Evolutionary conservation across 2,797 vertebrate species (phyloP).

Genomic region (Macropus fuliginosus): DNA sequence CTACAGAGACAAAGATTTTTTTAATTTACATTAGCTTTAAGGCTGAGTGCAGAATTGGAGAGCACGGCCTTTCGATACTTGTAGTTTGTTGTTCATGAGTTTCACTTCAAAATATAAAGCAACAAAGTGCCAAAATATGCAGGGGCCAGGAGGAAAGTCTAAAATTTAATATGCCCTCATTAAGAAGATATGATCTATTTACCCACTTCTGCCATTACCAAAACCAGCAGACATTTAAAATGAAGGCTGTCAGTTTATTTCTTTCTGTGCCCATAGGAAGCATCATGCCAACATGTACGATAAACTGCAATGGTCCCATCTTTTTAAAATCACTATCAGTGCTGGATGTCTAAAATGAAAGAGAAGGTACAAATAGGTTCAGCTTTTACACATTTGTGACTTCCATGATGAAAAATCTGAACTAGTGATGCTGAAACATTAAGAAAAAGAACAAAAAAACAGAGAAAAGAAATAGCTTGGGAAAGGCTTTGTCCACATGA

Average conservation of each 20-base stretch:
- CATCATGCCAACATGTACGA: conserved; percentile 8
- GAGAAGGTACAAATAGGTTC: conserved; percentile 36
- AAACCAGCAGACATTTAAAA: conserved; percentile 29
- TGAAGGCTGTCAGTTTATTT: conserved; percentile 51
- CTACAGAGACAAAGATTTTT: not conserved
- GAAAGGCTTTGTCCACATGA: conserved; percentile 9
- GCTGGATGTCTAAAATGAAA: conserved; percentile 19
- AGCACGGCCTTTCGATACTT: conserved; percentile 12
- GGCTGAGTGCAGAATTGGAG: not conserved
- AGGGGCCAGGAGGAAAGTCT: conserved; percentile 26
- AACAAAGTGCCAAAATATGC: not conserved
- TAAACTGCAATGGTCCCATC: conserved; percentile 40
- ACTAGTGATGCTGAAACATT: conserved; percentile 32
- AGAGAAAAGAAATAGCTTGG: conserved; percentile 1
- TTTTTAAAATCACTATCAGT: conserved; percentile 29
- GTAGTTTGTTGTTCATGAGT: conserved; percentile 8
- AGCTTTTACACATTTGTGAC: conserved; percentile 1
- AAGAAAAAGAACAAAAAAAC: not conserved
- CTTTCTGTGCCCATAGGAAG: conserved; percentile 14
- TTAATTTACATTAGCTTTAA: not conserved
- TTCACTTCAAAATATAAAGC: conserved; percentile 26
- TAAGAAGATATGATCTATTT: conserved; percentile 51
- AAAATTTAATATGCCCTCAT: conserved; percentile 41
- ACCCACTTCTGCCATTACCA: conserved; percentile 35
- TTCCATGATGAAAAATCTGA: conserved; percentile 23